Conservation (phyloP, 1,140 invertebrate species). For the Brachionus sp. region DNA sequence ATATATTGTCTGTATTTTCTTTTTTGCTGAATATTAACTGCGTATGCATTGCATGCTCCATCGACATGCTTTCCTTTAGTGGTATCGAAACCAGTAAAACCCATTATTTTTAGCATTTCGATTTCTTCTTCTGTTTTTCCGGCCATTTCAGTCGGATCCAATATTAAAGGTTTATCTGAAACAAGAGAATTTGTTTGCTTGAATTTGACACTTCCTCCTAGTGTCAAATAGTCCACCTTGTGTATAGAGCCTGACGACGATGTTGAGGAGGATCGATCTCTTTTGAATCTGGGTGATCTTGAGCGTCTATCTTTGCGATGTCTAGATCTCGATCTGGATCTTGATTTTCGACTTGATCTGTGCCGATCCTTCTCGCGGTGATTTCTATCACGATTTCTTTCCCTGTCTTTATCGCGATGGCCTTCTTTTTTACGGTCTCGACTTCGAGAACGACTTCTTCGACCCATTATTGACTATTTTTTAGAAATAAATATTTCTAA, state of each 20-base stretch:
- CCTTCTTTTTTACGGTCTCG: slow-evolving; percentile 44
- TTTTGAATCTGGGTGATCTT: background rate
- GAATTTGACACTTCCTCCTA: slow-evolving; percentile 6
- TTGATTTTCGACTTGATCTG: background rate
- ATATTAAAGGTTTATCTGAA: slow-evolving; percentile 22
- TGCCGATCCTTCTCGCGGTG: slow-evolving; percentile 2
- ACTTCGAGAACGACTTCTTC: slow-evolving; percentile 35
- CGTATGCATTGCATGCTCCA: slow-evolving; percentile 78
- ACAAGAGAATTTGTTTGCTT: background rate
- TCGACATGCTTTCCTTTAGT: slow-evolving; percentile 88
- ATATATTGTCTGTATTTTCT: slow-evolving; percentile 94
- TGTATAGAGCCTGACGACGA: background rate
- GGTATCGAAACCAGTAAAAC: slow-evolving; percentile 87
- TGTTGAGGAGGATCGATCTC: background rate
- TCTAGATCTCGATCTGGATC: slow-evolving; percentile 17
- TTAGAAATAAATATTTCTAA: background rate
- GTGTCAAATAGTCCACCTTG: background rate
- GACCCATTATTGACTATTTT: background rate
- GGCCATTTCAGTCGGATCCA: slow-evolving; percentile 46
- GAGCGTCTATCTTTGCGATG: slow-evolving; percentile 16
- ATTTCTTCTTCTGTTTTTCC: slow-evolving; percentile 73
- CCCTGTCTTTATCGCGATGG: slow-evolving; percentile 24
- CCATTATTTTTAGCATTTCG: slow-evolving; percentile 93
- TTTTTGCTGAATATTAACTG: slow-evolving; percentile 89
- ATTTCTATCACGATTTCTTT: background rate